Evolutionary conservation across 1,140 invertebrate genomes (phyloP), one percentile per base, ranked within the genome.

Genomic region (Vanessa tameamea): DNA sequence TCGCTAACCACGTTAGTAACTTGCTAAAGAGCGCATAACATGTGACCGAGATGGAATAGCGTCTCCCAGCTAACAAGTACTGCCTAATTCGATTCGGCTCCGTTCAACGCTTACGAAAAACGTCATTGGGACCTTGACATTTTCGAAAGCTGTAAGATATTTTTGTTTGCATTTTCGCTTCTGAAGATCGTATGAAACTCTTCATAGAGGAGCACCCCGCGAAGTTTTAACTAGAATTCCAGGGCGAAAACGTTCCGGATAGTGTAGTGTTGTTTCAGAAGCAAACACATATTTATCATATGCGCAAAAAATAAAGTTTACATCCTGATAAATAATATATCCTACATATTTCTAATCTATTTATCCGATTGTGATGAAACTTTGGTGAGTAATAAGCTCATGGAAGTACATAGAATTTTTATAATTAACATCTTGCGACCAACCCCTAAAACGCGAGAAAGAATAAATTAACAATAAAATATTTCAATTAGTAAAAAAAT

Each of bases 1-100:
- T 82, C 69, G 43, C 74, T 81, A 83, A 83, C 73, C 61, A 65
- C 73, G 73, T 83, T 83, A 83, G 73, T 64, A 78, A 81, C 75
- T 82, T 68, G 72, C 70, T 79, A 78, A 83, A 80, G 79, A 80
- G 80, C 82, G 73, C 73, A 72, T 81, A 81, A 81, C 73, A 75
- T 74, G 80, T 70, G 75, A 75, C 66, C 72, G 66, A 70, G 75
- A 78, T 63, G 51, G 63, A 51, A 68, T 76, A 73, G 68, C 66
- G 72, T 77, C 75, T 78, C 71, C 64, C 73, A 48, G 67, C 72
- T 73, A 75, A 76, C 78, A 61, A 61, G 14, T 61, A 61, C 57
- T 43, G 47, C 64, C 76, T 78, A 82, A 82, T 82, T 77, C 71
- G 73, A 78, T 82, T 82, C 53, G 53, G 53, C 23, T 61, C 47